Percentiles rank a stretch among this genome's conserved stretches.
Conservation (phyloP, 2,797 vertebrate genomes). For the Lophius americanus region DNA sequence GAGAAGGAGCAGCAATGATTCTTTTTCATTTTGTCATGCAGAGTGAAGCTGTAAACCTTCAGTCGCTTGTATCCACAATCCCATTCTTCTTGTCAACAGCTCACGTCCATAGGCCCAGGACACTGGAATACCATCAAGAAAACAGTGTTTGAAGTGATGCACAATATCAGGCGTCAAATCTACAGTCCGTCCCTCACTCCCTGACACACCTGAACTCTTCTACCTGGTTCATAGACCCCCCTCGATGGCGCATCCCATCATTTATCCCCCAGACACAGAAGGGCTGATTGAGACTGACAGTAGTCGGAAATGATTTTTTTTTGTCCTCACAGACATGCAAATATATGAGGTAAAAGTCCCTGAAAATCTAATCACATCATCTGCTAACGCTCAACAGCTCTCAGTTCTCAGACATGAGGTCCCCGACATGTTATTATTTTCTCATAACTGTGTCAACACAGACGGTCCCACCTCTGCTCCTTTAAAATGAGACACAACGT, state of each 20-base stretch:
- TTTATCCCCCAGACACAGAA: slow-evolving; percentile 21
- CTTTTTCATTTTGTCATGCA: slow-evolving; percentile 37
- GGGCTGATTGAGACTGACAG: slow-evolving; percentile 5
- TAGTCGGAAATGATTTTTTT: slow-evolving; percentile 23
- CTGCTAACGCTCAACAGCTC: neutral
- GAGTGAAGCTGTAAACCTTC: slow-evolving; percentile 26
- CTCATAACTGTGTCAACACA: slow-evolving; percentile 39
- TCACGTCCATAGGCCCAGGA: slow-evolving; percentile 28
- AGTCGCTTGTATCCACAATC: slow-evolving; percentile 37
- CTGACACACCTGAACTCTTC: slow-evolving; percentile 38
- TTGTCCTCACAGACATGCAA: slow-evolving; percentile 44
- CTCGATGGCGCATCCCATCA: slow-evolving; percentile 20
- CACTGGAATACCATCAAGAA: slow-evolving; percentile 26
- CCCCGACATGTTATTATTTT: slow-evolving; percentile 24
- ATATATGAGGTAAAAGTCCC: slow-evolving; percentile 34
- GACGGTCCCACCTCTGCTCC: slow-evolving; percentile 12
- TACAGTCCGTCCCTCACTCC: slow-evolving; percentile 13
- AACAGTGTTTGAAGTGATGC: slow-evolving; percentile 36
- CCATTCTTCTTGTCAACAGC: slow-evolving; percentile 54
- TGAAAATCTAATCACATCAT: slow-evolving; percentile 53
- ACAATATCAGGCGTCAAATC: slow-evolving; percentile 31
- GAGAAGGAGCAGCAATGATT: slow-evolving; percentile 48
- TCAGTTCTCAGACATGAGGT: too few species aligned
- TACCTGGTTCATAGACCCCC: slow-evolving; percentile 25
- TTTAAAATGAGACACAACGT: slow-evolving; percentile 19